Percentiles rank a stretch among this genome's conserved stretches.
phyloP scores from a whole-genome alignment of 2,888 invertebrate genomes.

The Lordiphosa andalusiaca region DNA sequence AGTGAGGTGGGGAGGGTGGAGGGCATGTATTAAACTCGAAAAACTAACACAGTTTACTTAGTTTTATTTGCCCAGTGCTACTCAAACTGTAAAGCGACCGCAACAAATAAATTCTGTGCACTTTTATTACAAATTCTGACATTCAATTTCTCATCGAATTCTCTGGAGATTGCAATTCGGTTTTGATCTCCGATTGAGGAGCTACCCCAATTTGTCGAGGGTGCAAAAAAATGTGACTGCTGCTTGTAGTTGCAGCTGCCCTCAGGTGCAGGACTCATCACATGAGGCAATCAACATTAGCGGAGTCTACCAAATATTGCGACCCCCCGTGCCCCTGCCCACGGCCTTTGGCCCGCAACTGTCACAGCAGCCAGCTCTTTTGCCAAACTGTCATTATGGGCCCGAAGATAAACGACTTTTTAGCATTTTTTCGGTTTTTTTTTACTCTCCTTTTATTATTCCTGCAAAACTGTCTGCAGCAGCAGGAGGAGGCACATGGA shows the following conservation, averaged over 20 bases:
- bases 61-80: slow-evolving; percentile 45
- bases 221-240: too few species aligned
- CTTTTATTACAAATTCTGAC: too few species aligned
- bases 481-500: not conserved
- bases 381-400: slow-evolving; percentile 70
- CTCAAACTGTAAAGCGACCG: slow-evolving; percentile 54
- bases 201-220: too few species aligned
- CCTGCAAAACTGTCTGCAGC: slow-evolving; percentile 26
- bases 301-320: slow-evolving; percentile 30
- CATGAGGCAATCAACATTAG: slow-evolving; percentile 33
- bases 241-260: not conserved
- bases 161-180: too few species aligned
- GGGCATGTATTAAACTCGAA: slow-evolving; percentile 2
- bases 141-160: too few species aligned
- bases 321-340: not conserved
- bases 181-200: too few species aligned
- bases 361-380: slow-evolving; percentile 58
- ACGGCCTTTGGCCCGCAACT: slow-evolving; percentile 26
- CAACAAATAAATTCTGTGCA: slow-evolving; percentile 26
- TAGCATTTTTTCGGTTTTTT: slow-evolving; percentile 43
- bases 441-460: slow-evolving; percentile 11
- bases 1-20: slow-evolving; percentile 1
- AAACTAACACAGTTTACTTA: slow-evolving; percentile 38
- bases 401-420: slow-evolving; percentile 72
- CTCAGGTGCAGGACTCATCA: not conserved